Evolutionary conservation across 2,888 invertebrate species (phyloP).

Genomic region (Agonopterix heracliana): DNA sequence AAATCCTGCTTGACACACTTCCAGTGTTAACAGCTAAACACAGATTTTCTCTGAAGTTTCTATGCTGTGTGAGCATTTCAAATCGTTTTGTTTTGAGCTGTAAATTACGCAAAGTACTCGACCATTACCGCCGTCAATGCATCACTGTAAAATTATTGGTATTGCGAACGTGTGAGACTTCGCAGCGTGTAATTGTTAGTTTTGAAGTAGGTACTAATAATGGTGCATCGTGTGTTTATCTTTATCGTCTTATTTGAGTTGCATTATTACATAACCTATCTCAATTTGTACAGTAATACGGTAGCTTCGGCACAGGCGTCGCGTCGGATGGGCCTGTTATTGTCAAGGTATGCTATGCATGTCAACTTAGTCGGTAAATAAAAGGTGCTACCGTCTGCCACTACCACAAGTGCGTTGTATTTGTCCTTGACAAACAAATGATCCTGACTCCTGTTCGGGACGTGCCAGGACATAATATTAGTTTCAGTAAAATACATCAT

Average conservation of each 20-base stretch:
- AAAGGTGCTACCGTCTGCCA: slow-evolving; percentile 33
- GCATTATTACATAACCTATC: slow-evolving; percentile 22
- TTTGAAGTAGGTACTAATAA: neutral
- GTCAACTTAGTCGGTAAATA: slow-evolving; percentile 49
- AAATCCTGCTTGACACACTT: no score
- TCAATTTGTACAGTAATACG: slow-evolving; percentile 21
- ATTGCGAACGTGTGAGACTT: slow-evolving; percentile 8
- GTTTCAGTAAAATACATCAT: no score
- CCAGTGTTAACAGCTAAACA: no score
- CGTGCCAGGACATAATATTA: neutral
- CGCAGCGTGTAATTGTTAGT: slow-evolving; percentile 6
- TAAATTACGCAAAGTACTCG: slow-evolving; percentile 10
- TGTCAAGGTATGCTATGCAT: slow-evolving; percentile 63
- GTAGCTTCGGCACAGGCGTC: slow-evolving; percentile 19
- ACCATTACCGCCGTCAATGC: slow-evolving; percentile 8
- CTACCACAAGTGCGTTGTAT: slow-evolving; percentile 58
- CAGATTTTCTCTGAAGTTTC: neutral
- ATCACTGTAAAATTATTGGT: slow-evolving; percentile 8
- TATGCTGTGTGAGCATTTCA: neutral
- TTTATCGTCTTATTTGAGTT: neutral
- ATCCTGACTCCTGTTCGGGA: neutral
- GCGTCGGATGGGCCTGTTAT: neutral
- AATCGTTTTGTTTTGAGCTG: slow-evolving; percentile 7
- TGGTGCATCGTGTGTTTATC: neutral
- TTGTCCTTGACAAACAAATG: slow-evolving; percentile 56